Evolutionary conservation across 2,797 vertebrate genomes (phyloP).

Genomic region (Tragopan temminckii): DNA sequence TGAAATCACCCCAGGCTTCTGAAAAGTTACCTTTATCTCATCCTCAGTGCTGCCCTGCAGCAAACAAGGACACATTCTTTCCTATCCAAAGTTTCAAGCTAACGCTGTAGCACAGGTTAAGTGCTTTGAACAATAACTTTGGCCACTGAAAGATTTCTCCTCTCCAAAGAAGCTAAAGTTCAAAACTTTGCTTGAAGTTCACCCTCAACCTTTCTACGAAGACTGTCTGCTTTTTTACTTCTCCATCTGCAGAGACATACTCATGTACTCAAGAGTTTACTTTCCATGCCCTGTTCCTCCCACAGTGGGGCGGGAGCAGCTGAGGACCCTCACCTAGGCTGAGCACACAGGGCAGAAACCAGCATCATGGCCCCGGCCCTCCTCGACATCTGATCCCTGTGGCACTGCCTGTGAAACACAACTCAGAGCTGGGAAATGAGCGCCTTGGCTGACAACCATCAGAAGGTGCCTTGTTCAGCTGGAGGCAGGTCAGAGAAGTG

Average conservation of each 20-base stretch:
- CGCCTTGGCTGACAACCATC: background rate
- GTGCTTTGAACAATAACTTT: background rate
- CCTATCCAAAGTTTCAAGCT: background rate
- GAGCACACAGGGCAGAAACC: background rate
- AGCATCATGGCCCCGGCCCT: background rate
- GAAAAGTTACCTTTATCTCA: background rate
- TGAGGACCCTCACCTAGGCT: background rate
- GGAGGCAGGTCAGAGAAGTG: background rate
- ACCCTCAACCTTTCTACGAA: background rate
- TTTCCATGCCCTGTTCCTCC: background rate
- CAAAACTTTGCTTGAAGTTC: background rate
- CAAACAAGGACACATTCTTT: background rate
- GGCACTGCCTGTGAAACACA: background rate
- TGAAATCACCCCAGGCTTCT: background rate
- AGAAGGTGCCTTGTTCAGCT: background rate
- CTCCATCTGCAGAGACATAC: background rate
- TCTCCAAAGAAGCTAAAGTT: background rate
- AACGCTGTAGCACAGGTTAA: background rate
- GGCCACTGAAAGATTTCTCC: background rate
- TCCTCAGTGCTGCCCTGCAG: background rate
- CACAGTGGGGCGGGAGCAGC: background rate
- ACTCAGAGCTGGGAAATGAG: background rate
- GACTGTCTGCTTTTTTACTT: background rate
- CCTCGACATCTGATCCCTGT: background rate
- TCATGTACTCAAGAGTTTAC: background rate